These are phyloP conservation scores for Cossypha dichroa DNA, from an alignment of 2,797 vertebrate genomes.

Conservation along the genomic window DNA sequence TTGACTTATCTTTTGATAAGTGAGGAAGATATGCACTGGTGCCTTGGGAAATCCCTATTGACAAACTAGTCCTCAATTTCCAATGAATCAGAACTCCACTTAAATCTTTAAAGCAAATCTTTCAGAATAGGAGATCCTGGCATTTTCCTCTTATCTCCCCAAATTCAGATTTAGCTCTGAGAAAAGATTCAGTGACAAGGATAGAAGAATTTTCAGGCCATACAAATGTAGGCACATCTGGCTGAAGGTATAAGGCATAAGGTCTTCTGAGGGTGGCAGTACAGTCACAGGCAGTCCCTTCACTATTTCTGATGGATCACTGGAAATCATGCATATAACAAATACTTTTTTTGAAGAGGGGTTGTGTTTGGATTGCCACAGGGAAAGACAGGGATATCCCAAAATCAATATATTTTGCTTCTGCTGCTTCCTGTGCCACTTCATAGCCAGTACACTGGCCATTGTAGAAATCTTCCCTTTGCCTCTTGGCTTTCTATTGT, in stretches of 20 bases:
- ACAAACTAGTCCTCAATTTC: background rate
- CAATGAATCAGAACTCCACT: background rate
- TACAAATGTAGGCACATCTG: background rate
- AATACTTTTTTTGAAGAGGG: background rate
- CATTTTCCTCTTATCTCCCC: background rate
- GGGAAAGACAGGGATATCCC: background rate
- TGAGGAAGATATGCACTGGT: background rate
- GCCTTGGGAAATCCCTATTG: background rate
- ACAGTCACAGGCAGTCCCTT: background rate
- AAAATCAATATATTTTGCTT: background rate
- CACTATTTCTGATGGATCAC: background rate
- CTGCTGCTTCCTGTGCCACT: background rate
- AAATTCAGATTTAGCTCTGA: background rate
- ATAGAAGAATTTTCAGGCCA: background rate
- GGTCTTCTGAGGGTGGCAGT: background rate
- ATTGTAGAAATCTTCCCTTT: background rate
- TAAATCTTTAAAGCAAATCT: background rate
- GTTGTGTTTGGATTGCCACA: background rate
- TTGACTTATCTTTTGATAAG: too few species aligned
- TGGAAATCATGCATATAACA: background rate
- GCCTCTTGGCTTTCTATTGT: background rate
- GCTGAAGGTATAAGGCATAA: background rate
- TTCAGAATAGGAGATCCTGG: background rate
- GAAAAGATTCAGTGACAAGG: background rate
- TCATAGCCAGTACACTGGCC: accelerated